Evolutionary conservation across 1,140 invertebrate species (phyloP), one percentile per base, ranked within the genome.

Genomic region (Globodera rostochiensis): DNA sequence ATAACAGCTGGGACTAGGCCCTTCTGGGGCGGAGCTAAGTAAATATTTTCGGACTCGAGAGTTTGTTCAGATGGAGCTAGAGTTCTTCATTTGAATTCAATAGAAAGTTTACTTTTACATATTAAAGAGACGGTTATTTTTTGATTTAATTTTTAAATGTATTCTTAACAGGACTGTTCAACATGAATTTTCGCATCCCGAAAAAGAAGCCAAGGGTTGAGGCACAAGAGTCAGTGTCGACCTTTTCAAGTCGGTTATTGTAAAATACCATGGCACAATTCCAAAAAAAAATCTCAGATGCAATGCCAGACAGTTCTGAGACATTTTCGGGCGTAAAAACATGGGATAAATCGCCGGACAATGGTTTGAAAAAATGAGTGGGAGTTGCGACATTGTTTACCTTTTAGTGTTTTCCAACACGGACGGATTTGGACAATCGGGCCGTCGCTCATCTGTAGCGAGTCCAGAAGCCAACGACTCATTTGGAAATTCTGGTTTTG

Each of bases 181-280:
- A 76, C 53, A 49, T 11, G 7, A 46, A 57, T 70, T 78, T 78
- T 69, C 53, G 46, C 49, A 78, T 78, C 21, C 77, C 77, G 21
- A 78, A 69, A 21, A 78, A 78, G 77, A 78, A 78, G 36, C 21
- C 64, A 15, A 25, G 57, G 8, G 69, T 15, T 11, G 57, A 78
- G 7, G 25, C 45, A 5, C 19, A 21, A 6, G 21, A 64, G 19
- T 19, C 57, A 19, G 57, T 64, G 57, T 13, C 57, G 57, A 19
- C 13, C 4, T 0, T 64, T 19, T 64, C 57, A 13, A 64, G 57
- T 64, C 19, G 21, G 13, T 19, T 15, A 64, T 64, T 64, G 15
- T 15, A 13, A 64, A 19, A 4, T 36, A 3, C 36, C 36, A 36
- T 36, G 36, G 36, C 2, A 36, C 36, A 36, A 36, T 36, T 36